These are phyloP conservation scores for Sturnira hondurensis DNA, from an alignment of 2,113 vertebrate species.

Conservation along the genomic window DNA sequence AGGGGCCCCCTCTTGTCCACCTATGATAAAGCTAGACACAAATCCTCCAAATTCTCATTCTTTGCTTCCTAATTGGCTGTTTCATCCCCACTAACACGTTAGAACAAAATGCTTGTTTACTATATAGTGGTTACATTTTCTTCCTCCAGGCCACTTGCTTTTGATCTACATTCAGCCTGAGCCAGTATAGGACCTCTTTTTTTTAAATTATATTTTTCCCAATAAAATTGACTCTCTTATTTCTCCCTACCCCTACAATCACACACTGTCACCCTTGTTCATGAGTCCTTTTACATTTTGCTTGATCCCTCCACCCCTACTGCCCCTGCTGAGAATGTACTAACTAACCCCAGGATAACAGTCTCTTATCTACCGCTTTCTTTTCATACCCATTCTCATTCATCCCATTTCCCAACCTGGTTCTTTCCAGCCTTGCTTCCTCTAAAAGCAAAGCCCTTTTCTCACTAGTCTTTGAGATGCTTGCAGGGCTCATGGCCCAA, in stretches of 20 bases:
- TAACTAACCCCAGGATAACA: not conserved
- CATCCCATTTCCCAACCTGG: not conserved
- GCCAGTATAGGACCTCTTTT: not conserved
- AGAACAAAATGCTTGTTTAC: not conserved
- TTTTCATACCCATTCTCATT: not conserved
- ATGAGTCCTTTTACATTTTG: too few species aligned
- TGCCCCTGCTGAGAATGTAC: not conserved
- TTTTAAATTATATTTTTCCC: too few species aligned
- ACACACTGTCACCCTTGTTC: too few species aligned
- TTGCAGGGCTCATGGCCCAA: not conserved
- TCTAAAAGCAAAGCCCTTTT: not conserved
- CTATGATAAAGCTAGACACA: not conserved
- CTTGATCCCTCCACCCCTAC: not conserved
- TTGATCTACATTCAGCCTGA: not conserved
- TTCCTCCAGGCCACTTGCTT: not conserved
- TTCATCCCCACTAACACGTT: not conserved
- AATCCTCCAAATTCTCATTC: not conserved
- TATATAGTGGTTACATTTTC: not conserved
- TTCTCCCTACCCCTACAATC: too few species aligned
- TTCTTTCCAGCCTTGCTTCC: not conserved
- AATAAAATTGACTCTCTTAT: too few species aligned
- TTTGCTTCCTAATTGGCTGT: not conserved
- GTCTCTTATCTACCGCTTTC: not conserved
- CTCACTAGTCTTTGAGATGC: not conserved
- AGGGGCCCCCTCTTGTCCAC: not conserved